Percentiles rank a stretch among this genome's conserved stretches.
These are phyloP conservation scores for Aphodius granarius DNA, from an alignment of 2,888 invertebrate genomes.

Conservation along the genomic window DNA sequence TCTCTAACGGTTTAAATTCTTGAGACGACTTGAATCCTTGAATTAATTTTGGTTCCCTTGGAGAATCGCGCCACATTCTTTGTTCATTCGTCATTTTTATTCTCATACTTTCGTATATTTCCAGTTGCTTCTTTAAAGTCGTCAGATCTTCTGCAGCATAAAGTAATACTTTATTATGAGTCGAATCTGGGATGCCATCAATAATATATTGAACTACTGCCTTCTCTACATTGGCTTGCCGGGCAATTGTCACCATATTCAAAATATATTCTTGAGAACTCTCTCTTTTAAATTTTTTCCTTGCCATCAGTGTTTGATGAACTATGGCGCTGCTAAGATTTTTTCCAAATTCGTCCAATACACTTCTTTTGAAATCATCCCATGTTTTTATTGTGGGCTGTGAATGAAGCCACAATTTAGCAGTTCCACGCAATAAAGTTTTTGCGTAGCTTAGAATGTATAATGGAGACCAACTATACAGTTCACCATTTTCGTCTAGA, in stretches of 20 bases:
- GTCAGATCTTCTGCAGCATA: slow-evolving; percentile 21
- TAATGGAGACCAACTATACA: slow-evolving; percentile 21
- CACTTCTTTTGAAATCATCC: slow-evolving; percentile 14
- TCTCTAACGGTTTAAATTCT: slow-evolving; percentile 30
- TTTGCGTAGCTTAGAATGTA: too few species aligned
- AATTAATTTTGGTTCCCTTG: slow-evolving; percentile 21
- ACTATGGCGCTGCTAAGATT: slow-evolving; percentile 5
- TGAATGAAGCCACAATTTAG: too few species aligned
- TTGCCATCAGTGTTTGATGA: slow-evolving; percentile 10
- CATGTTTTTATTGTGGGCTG: slow-evolving; percentile 23
- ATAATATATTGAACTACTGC: slow-evolving; percentile 43
- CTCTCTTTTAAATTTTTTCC: slow-evolving; percentile 39
- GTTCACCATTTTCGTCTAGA: slow-evolving; percentile 22
- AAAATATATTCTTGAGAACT: slow-evolving; percentile 42
- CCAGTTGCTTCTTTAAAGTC: slow-evolving; percentile 25
- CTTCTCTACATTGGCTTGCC: slow-evolving; percentile 40
- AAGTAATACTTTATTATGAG: slow-evolving; percentile 16
- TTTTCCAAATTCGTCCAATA: slow-evolving; percentile 19
- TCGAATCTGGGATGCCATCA: slow-evolving; percentile 41
- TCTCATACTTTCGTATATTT: slow-evolving; percentile 23
- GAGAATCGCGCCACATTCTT: too few species aligned
- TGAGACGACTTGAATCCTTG: too few species aligned
- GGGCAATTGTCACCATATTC: slow-evolving; percentile 41
- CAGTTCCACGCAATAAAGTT: too few species aligned
- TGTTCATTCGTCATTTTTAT: too few species aligned